phyloP scores from a whole-genome alignment of 2,797 vertebrate genomes.

The Pyrocephalus nanus region DNA sequence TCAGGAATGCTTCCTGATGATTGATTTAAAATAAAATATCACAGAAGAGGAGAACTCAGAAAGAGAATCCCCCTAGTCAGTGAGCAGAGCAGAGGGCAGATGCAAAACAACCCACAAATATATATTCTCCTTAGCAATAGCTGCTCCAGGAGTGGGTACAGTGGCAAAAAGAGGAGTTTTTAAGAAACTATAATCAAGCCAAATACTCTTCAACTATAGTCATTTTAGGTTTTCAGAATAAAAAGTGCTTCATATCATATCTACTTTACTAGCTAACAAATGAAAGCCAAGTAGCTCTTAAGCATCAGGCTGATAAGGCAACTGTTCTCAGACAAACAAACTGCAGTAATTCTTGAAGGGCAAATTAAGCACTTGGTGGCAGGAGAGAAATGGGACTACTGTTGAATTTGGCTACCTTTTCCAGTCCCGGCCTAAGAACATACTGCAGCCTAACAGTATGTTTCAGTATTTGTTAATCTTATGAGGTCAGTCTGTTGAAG shows the following conservation, averaged over 20 bases:
- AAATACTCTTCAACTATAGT: not conserved
- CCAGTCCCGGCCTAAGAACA: not conserved
- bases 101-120: not conserved
- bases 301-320: not conserved
- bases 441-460: not conserved
- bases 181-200: not conserved
- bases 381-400: not conserved
- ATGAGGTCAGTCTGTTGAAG: slow-evolving; percentile 2
- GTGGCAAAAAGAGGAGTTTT: not conserved
- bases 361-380: not conserved
- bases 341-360: not conserved
- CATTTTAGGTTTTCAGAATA: not conserved
- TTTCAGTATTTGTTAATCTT: slow-evolving; percentile 5
- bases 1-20: not conserved
- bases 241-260: not conserved
- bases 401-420: slow-evolving; percentile 26
- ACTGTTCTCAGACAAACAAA: not conserved
- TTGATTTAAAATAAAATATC: not conserved
- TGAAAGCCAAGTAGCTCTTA: not conserved
- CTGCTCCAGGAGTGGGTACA: not conserved
- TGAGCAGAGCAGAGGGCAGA: not conserved
- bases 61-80: not conserved
- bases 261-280: not conserved
- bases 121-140: not conserved
- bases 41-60: not conserved